Conservation (phyloP, 37 sponge, comb jelly and placozoan species). For the Lycopodina hypogea region DNA sequence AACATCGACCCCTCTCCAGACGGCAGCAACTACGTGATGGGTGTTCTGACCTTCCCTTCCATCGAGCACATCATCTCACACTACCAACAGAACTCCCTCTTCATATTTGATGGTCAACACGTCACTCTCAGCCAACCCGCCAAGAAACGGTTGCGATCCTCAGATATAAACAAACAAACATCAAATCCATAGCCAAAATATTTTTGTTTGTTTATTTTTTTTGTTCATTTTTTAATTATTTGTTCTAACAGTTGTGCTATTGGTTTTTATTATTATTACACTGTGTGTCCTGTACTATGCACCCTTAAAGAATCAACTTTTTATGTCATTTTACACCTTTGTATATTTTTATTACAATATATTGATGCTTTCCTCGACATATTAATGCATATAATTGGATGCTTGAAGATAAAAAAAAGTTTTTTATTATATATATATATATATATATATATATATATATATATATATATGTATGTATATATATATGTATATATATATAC, state of each 20-base stretch:
- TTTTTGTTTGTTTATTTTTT: neutral
- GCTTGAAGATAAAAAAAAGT: too few relatives aligned
- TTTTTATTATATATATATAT: too few relatives aligned
- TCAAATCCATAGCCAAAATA: neutral
- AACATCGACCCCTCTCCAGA: constrained; percentile 74
- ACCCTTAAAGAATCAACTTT: neutral
- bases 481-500: too few relatives aligned
- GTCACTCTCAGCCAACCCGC: constrained; percentile 55
- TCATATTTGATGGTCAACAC: constrained; percentile 58
- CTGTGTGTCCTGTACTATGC: too few relatives aligned
- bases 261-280: too few relatives aligned
- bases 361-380: too few relatives aligned
- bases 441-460: too few relatives aligned
- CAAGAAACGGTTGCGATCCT: constrained; percentile 21
- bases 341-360: too few relatives aligned
- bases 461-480: too few relatives aligned
- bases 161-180: constrained; percentile 20
- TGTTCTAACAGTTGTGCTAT: too few relatives aligned
- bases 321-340: neutral
- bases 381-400: too few relatives aligned
- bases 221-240: neutral
- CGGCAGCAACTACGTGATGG: constrained; percentile 53
- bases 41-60: constrained; percentile 44
- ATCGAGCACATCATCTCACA: constrained; percentile 55
- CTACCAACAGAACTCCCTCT: constrained; percentile 76